Conservation (phyloP, 2,113 vertebrate species). For the Gallinago media region DNA sequence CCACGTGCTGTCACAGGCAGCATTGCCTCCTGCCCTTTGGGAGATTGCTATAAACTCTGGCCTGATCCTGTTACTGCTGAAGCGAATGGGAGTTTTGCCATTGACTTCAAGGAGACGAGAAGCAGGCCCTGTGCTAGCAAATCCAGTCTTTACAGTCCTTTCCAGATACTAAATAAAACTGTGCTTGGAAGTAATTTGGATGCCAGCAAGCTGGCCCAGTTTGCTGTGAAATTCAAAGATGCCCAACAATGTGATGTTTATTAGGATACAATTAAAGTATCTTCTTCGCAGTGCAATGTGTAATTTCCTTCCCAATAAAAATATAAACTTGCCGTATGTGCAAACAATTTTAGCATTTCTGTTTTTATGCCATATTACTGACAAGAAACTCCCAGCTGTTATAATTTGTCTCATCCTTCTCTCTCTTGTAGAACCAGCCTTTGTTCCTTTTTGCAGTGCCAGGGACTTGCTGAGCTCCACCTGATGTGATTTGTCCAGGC, state of each 20-base stretch:
- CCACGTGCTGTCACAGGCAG: neutral
- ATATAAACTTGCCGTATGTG: constrained; percentile 61
- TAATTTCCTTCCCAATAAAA: constrained; percentile 63
- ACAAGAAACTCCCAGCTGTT: constrained; percentile 83
- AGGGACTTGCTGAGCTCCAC: constrained; percentile 85
- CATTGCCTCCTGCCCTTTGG: neutral
- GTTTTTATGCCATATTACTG: constrained; percentile 77
- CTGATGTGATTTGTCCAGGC: constrained; percentile 86
- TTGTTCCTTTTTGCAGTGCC: constrained; percentile 83
- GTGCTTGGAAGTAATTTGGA: constrained; percentile 64
- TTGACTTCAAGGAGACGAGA: constrained; percentile 46
- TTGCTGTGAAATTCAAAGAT: constrained; percentile 69
- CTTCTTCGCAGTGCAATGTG: constrained; percentile 54
- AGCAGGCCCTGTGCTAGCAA: constrained; percentile 27
- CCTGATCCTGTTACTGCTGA: neutral
- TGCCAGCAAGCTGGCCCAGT: constrained; percentile 65
- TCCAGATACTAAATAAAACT: constrained; percentile 57
- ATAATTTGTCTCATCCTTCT: constrained; percentile 83
- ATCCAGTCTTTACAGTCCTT: constrained; percentile 56
- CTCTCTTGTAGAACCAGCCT: constrained; percentile 80
- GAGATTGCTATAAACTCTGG: constrained; percentile 6
- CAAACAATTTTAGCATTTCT: constrained; percentile 79
- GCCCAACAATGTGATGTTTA: constrained; percentile 53
- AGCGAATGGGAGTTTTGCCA: constrained; percentile 48
- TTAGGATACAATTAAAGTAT: constrained; percentile 64